Conservation (phyloP, 2,113 vertebrate species). For the Elaphurus davidianus region DNA sequence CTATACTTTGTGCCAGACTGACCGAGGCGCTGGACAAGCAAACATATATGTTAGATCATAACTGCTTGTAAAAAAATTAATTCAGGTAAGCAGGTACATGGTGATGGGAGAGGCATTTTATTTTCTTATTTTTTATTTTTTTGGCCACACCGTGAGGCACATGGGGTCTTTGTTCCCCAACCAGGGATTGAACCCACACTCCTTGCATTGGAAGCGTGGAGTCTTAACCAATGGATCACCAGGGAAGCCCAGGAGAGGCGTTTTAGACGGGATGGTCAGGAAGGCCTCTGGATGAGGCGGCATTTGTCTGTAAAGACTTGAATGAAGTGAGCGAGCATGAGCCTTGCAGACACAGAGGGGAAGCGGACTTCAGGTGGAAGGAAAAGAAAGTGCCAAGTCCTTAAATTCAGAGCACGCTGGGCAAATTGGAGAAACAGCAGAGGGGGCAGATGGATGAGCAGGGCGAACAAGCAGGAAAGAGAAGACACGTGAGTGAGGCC, state of each 20-base stretch:
- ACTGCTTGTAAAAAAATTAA: background rate
- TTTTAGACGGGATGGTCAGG: background rate
- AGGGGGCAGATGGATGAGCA: background rate
- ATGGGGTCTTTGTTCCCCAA: background rate
- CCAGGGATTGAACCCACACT: background rate
- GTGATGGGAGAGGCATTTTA: background rate
- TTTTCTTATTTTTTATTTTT: background rate
- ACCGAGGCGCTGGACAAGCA: background rate
- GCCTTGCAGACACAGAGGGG: too few species aligned
- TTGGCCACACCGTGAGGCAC: background rate
- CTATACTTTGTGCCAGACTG: background rate
- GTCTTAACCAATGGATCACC: background rate
- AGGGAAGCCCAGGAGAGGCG: background rate
- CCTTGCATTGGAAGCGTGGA: background rate
- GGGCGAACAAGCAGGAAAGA: background rate
- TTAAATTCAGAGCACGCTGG: background rate
- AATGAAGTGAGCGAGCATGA: background rate
- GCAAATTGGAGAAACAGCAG: background rate
- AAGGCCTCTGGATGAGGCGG: background rate
- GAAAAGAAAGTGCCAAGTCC: background rate
- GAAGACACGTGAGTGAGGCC: background rate
- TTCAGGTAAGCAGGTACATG: background rate
- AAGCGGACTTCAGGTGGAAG: background rate
- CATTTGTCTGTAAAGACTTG: background rate
- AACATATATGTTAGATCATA: background rate